Evolutionary conservation across 2,888 invertebrate species (phyloP), one percentile per base, ranked within the genome.

Genomic region (Psylliodes chrysocephalus): DNA sequence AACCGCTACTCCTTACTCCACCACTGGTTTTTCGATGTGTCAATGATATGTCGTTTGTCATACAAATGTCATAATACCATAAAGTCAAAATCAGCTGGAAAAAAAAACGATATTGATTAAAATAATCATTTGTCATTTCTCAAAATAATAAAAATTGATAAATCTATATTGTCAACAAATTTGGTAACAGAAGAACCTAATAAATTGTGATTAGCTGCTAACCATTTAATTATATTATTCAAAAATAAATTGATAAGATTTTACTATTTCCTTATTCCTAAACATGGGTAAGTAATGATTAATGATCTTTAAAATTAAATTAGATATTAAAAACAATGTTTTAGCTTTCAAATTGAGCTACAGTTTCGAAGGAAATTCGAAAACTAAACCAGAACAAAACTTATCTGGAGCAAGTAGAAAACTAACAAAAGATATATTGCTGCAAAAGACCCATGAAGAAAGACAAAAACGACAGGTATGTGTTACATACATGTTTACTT

Each of bases 321-420:
- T 6, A n/a, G n/a, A n/a, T n/a, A n/a, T n/a, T 22, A 47, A 47
- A n/a, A 7, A 47, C 25, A 22, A 35, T 35, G n/a, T 73, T 70
- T 46, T 56, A 78, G 79, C 80, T 5, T 82, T 79, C 67, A 83
- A 82, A 73, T 75, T 83, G 77, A 78, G 78, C 84, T 89, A 87
- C 75, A 87, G 92, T 77, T 97, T 97, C 81, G 96, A 97, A 82
- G 97, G 97, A 60, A 92, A 96, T 80, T 94, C 91, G 80, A 89
- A 93, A 77, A 87, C 92, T 52, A 91, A 89, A 81, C 97, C 96
- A 6, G 89, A 91, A 77, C 96, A 96, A 83, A 95, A 93, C 82
- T 85, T 96, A 72, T 91, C 94, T 64, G 96, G 96, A 63, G 91
- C 91, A n/a, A 93, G 93, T 77, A 86, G 86, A 60, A 87, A 89